Evolutionary conservation across 2,888 invertebrate genomes (phyloP), one percentile per base, ranked within the genome.

Genomic region (Drosophila barbarae): DNA sequence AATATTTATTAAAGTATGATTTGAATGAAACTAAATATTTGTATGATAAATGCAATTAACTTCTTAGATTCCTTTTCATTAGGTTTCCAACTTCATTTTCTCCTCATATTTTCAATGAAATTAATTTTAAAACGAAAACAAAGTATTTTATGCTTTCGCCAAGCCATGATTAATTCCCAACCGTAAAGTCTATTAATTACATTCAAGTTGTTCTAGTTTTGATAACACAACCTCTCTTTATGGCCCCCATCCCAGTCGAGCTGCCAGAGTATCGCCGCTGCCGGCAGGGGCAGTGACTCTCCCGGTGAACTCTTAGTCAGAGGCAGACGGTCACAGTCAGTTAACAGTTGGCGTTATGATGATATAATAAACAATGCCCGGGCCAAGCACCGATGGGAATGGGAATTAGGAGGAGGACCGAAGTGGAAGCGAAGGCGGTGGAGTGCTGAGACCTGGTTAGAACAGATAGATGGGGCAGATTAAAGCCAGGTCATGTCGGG

Each of bases 311-410:
- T 69, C 69, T 63, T 55, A 69, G 61, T 61, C 64, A 42, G 41
- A 59, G 67, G 46, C 57, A 46, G 68, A 61, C 76, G 76, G 80
- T 80, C 80, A 83, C 76, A 73, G 83, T 77, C 83, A 80, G 69
- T 83, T 73, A 83, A 77, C 83, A 83, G 76, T 61, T 77, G 68
- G 68, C 76, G 80, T 72, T 74, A 77, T 76, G 69, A 76, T 71
- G 57, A 61, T 61, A 73, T 80, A 73, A 80, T 70, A 76, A 79
- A 79, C 77, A 77, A 66, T 71, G 76, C 60, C 41, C 36, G 26
- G 32, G 50, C 64, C 51, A 68, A 61, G 60, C 63, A 46, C 32
- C 46, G 46, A 47, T 47, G 46, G 46, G 46, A 63, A 56, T 50
- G 63, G 54, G 36, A 49, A 23, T 10, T 36, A 36, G 49, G 50